Conservation (phyloP, 2,797 vertebrate species). For the Acipenser oxyrinchus region DNA sequence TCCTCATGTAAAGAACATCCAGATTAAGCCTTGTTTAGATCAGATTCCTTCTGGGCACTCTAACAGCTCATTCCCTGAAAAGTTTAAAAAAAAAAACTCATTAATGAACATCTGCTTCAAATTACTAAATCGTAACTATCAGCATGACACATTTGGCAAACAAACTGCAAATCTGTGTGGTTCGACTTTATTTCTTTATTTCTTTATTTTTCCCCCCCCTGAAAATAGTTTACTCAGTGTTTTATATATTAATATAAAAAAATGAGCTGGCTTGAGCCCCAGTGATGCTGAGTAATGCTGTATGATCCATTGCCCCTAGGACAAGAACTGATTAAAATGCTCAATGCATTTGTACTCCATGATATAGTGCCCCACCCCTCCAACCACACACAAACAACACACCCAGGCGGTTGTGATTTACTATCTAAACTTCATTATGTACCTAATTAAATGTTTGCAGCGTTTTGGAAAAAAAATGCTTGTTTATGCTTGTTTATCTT, state of each 20-base stretch:
- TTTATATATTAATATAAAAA: conserved; percentile 52
- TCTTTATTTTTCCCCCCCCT: conserved; percentile 25
- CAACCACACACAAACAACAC: conserved; percentile 3
- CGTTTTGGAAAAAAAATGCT: too few species aligned
- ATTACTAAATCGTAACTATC: conserved; percentile 50
- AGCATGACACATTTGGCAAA: conserved; percentile 46
- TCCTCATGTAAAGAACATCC: conserved; percentile 2
- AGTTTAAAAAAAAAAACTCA: conserved; percentile 14
- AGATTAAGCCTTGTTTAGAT: not conserved
- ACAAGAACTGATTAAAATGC: conserved; percentile 6
- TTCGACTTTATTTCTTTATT: conserved; percentile 25
- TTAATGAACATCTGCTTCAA: conserved; percentile 58
- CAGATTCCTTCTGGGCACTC: conserved; percentile 18
- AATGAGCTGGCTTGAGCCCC: conserved; percentile 40
- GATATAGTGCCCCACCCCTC: not conserved
- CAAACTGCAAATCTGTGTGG: conserved; percentile 18
- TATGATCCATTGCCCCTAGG: conserved; percentile 15
- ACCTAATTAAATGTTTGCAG: conserved; percentile 59
- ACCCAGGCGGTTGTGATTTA: conserved; percentile 43
- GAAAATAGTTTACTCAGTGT: conserved; percentile 59
- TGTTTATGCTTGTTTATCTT: too few species aligned
- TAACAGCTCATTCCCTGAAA: conserved; percentile 19
- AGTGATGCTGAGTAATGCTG: conserved; percentile 25
- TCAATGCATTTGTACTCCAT: not conserved
- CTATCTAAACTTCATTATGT: conserved; percentile 54